phyloP scores from a whole-genome alignment of 2,797 vertebrate genomes.

The Telmatherina bonti region DNA sequence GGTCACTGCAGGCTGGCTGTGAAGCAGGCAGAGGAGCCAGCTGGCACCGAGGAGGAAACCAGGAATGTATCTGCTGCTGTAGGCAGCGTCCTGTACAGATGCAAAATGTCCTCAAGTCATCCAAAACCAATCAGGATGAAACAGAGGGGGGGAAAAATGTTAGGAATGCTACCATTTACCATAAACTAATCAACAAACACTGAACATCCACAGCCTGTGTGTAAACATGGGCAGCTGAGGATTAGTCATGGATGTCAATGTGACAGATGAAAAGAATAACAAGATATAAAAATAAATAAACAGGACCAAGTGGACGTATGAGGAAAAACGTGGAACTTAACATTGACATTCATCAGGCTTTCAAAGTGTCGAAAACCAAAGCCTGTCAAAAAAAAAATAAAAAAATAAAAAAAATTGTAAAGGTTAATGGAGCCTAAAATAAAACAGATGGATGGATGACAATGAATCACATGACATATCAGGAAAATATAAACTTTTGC shows the following conservation, averaged over 20 bases:
- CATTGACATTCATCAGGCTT: neutral
- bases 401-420: no score
- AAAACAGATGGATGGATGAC: neutral
- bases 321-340: neutral
- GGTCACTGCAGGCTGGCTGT: slow-evolving; percentile 6
- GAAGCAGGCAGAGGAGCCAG: slow-evolving; percentile 21
- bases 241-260: neutral
- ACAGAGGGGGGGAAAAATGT: slow-evolving; percentile 6
- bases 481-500: slow-evolving; percentile 2
- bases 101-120: slow-evolving; percentile 2
- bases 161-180: no score
- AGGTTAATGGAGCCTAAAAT: no score
- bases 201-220: neutral
- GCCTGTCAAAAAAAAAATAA: no score
- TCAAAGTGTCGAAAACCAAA: neutral
- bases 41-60: slow-evolving; percentile 27
- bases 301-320: neutral
- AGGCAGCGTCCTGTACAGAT: slow-evolving; percentile 26
- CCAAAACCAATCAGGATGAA: slow-evolving; percentile 4
- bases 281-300: neutral
- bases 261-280: neutral
- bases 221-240: neutral
- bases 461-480: neutral
- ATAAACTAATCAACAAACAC: no score
- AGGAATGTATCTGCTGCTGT: slow-evolving; percentile 34